Base-by-base conservation (phyloP, 2,113 vertebrate species). In the Bufo gargarizans region DNA sequence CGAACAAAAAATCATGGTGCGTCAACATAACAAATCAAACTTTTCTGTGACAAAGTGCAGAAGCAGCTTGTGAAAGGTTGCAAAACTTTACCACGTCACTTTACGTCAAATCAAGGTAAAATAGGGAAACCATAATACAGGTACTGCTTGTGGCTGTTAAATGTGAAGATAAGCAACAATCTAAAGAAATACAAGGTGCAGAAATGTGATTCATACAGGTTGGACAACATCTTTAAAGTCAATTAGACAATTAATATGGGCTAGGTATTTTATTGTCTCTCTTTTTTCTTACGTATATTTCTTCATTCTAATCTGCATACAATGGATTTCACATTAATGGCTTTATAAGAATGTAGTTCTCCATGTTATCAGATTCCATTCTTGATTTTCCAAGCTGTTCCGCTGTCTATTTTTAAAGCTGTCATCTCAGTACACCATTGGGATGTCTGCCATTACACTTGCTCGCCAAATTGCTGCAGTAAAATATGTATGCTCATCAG, bases 281-380 rank as follows among this genome's bases (percentile, higher is more conserved):
- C 67, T 69, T 12, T 12, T 69, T 10, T 6, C 2, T 4, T 33
- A 3, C 13, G 12, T 33, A 1, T 19, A 65, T 0, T 9, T 11
- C 45, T 72, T 72, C 33, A 72, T 43, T 16, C 11, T 72, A 72
- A 72, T 72, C 33, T 72, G 69, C 69, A 72, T 72, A 72, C 69
- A 72, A 72, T 72, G 33, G 69, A 16, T 72, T 43, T 45, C 69
- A 14, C 5, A 45, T 72, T 72, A 72, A 4, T 72, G 45, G 69
- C 69, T 13, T 4, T 43, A 5, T 16, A 72, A 33, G 69, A 45
- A 72, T 72, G 22, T 16, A 14, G 22, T 16, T 72, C 33, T 45
- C 12, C 12, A 22, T 45, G 45, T 45, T 17, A 45, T 16, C 72
- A 50, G 8, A 19, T 10, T 77, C 72, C 11, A 20, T 17, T 77